Evolutionary conservation across 2,797 vertebrate genomes (phyloP), one percentile per base, ranked within the genome.

Genomic region (Scolopax rusticola): DNA sequence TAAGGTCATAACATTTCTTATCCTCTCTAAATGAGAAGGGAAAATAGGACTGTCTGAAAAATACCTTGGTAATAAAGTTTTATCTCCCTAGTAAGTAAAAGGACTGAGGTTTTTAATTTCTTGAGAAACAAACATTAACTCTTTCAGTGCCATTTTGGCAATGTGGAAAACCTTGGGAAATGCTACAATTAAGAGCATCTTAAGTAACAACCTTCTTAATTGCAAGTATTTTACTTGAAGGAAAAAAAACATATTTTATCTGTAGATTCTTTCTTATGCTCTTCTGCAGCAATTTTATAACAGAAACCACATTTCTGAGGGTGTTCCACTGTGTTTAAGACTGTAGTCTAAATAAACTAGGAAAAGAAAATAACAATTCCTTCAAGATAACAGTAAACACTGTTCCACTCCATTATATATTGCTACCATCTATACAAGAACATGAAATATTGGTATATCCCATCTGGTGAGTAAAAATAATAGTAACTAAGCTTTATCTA

Each of bases 401-500:
- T 77, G 4, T 33, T 88, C 48, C 30, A 38, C 32, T 61, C 38
- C n/a, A 33, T 76, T 25, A 27, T 75, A 32, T 71, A 23, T 68
- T 60, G 48, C 11, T 68, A 48, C 28, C 32, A 51, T 59, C 48
- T 51, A 1, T 36, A 56, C 57, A 71, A 30, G 28, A 38, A 69
- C n/a, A 74, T 64, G 63, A 89, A 70, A 76, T 41, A 50, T 20
- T 65, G 78, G 33, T 84, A 75, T 82, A 79, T 82, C 50, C 78
- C 78, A 79, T 33, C 78, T 89, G 87, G 82, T 70, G 89, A 61
- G 68, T 16, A 82, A 50, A 92, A 89, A 91, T 57, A 84, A 64
- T 64, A 0, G 0, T 48, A 95, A 56, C 67, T 60, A 87, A 84
- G 28, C 30, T 84, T 92, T 89, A 50, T 73, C 77, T 73, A 89